These are phyloP conservation scores for Endomychus coccineus DNA, from an alignment of 2,888 invertebrate species.

Conservation along the genomic window DNA sequence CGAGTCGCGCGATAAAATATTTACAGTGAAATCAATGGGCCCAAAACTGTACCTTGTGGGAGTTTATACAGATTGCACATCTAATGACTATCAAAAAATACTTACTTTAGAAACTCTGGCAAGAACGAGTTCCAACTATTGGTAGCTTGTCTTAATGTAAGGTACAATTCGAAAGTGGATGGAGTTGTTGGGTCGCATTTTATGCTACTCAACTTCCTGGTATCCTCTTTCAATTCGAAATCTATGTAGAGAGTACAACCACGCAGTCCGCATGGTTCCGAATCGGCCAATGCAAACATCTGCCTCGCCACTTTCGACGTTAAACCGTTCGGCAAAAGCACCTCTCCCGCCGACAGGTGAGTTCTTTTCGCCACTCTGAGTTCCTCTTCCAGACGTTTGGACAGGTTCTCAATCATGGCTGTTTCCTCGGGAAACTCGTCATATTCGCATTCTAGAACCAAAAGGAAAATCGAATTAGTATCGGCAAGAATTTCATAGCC, in stretches of 20 bases:
- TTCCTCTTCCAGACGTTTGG: slow-evolving; percentile 67
- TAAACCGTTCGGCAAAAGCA: slow-evolving; percentile 73
- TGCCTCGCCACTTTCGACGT: slow-evolving; percentile 69
- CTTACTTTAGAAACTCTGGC: slow-evolving; percentile 84
- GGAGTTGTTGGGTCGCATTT: slow-evolving; percentile 79
- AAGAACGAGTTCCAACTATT: slow-evolving; percentile 78
- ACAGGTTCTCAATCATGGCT: slow-evolving; percentile 60
- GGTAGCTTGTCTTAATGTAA: slow-evolving; percentile 76
- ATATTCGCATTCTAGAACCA: slow-evolving; percentile 33
- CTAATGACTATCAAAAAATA: slow-evolving; percentile 29
- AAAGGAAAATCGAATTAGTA: no score
- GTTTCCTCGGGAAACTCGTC: slow-evolving; percentile 38
- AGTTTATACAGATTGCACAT: no score
- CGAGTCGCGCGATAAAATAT: no score
- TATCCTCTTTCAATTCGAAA: slow-evolving; percentile 62
- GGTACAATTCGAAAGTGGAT: slow-evolving; percentile 80
- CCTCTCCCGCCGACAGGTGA: slow-evolving; percentile 74
- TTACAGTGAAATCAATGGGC: no score
- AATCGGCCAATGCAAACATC: slow-evolving; percentile 71
- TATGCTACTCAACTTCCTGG: slow-evolving; percentile 67
- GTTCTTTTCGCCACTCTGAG: slow-evolving; percentile 72
- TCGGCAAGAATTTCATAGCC: no score
- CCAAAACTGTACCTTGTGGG: no score
- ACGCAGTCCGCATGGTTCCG: slow-evolving; percentile 82
- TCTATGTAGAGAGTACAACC: slow-evolving; percentile 78